Evolutionary conservation across 92 coral and sea anemone species (phyloP).

Genomic region (Heliopora coerulea): DNA sequence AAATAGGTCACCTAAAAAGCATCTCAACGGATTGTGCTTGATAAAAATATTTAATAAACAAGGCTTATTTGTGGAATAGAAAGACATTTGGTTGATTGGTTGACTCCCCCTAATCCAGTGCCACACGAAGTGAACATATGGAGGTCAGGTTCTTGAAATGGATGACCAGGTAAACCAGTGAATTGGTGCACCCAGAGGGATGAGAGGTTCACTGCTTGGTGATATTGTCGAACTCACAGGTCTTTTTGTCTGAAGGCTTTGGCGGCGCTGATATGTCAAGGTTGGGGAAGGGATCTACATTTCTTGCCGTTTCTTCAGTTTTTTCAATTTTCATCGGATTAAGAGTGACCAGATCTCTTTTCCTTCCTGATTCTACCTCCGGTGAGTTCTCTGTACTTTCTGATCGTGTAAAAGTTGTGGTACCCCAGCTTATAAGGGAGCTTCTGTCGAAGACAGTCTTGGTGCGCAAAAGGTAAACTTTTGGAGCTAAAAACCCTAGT

Average conservation of each 20-base stretch:
- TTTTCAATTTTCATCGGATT: background rate
- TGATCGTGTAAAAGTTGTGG: background rate
- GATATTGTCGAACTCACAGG: no score
- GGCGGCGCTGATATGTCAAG: background rate
- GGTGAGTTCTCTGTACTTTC: background rate
- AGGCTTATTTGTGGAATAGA: no score
- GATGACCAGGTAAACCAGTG: no score
- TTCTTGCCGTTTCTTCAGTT: background rate
- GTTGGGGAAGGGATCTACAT: background rate
- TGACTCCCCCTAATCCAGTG: no score
- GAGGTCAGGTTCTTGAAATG: no score
- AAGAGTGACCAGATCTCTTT: background rate
- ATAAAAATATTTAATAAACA: no score
- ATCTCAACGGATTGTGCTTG: no score
- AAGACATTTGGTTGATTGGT: no score
- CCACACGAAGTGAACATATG: no score
- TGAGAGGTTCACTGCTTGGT: no score
- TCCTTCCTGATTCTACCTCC: background rate
- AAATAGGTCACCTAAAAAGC: no score
- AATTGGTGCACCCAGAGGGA: no score
- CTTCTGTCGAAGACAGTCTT: slow-evolving; percentile 5
- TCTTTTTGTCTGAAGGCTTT: slow-evolving; percentile 6
- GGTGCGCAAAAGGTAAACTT: slow-evolving; percentile 45
- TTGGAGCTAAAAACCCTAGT: slow-evolving; percentile 51
- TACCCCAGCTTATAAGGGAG: slow-evolving; percentile 15